A percentile compares a stretch with the other conserved stretches of the same genome.
Conservation (phyloP, 2,888 invertebrate species). For the Hermaeophaga mercurialis region DNA sequence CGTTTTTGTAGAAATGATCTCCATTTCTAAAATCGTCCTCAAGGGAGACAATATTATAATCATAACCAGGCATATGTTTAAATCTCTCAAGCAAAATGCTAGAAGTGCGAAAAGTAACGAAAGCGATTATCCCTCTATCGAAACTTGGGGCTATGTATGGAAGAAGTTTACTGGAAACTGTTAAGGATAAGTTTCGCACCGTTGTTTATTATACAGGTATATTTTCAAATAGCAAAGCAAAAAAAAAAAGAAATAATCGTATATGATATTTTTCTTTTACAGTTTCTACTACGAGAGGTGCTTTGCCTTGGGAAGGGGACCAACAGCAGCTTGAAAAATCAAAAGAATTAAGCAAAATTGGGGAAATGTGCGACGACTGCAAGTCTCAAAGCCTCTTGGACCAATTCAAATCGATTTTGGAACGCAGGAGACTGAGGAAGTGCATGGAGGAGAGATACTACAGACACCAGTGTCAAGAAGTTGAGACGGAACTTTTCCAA, state of each 20-base stretch:
- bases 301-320: conserved; percentile 41
- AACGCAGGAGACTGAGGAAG: conserved; percentile 33
- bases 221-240: no score
- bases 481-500: conserved; percentile 20
- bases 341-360: not conserved
- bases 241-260: no score
- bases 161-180: conserved; percentile 21
- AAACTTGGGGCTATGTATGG: conserved; percentile 41
- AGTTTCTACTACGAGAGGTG: conserved; percentile 24
- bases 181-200: not conserved
- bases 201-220: not conserved
- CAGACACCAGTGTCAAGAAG: conserved; percentile 27
- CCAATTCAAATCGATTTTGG: conserved; percentile 33
- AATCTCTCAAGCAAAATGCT: conserved; percentile 1
- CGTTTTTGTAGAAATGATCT: conserved; percentile 32
- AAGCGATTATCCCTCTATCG: conserved; percentile 29
- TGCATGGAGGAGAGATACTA: conserved; percentile 30
- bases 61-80: conserved; percentile 37
- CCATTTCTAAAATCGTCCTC: conserved; percentile 42
- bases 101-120: conserved; percentile 29
- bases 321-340: not conserved
- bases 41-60: conserved; percentile 40
- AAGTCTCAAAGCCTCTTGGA: conserved; percentile 35
- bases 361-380: conserved; percentile 27
- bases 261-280: no score